These are phyloP conservation scores for Mimachlamys varia DNA, from an alignment of 2,888 invertebrate genomes.

Conservation along the genomic window DNA sequence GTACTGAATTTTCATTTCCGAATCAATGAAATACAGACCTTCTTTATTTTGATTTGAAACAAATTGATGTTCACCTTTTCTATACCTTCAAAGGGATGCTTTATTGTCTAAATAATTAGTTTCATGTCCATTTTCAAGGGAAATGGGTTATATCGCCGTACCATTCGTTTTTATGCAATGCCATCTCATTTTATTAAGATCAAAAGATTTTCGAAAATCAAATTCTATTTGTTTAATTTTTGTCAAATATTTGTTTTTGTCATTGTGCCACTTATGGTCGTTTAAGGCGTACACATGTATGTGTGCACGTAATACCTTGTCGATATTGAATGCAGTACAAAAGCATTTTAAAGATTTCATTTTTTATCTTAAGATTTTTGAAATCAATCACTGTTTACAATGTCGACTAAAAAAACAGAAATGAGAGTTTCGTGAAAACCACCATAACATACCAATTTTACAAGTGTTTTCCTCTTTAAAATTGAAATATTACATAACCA, in stretches of 20 bases:
- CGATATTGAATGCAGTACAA: background rate
- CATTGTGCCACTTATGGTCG: background rate
- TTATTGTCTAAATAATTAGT: too few relatives aligned
- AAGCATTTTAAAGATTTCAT: background rate
- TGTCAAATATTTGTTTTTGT: conserved; percentile 13
- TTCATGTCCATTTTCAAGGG: background rate
- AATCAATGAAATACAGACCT: too few relatives aligned
- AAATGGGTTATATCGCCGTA: too few relatives aligned
- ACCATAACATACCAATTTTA: background rate
- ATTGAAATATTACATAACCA: background rate
- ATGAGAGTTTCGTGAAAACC: background rate
- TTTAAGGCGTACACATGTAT: background rate
- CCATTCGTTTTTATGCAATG: background rate
- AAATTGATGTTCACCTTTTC: too few relatives aligned
- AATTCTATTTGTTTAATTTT: background rate
- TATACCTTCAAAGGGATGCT: too few relatives aligned
- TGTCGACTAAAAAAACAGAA: background rate
- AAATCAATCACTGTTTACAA: background rate
- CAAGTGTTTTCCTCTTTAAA: background rate
- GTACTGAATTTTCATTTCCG: too few relatives aligned
- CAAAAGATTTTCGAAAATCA: background rate
- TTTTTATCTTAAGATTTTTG: background rate
- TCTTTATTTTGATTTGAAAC: too few relatives aligned
- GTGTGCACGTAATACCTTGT: background rate
- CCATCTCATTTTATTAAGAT: background rate